Base-by-base conservation (phyloP, 35 echinoderm and acorn worm genomes). In the Apostichopus japonicus region DNA sequence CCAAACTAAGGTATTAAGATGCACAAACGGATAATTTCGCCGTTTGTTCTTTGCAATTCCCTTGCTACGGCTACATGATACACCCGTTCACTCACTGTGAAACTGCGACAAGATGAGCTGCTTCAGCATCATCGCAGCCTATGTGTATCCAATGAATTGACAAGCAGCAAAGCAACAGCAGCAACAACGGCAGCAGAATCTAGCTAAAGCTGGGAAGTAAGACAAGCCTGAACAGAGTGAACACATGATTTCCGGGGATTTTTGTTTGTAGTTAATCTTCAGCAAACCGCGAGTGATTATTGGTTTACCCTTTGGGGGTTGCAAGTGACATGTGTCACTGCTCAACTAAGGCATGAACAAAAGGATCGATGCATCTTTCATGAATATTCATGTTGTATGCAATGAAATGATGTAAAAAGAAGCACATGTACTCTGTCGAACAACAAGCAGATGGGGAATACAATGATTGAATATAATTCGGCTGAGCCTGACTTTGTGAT, bases 231-330 rank as follows among this genome's bases (percentile, higher is more conserved):
- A 84, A 84, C 55, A 84, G 56, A 84, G 54, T 24, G 81, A 84
- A 84, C 81, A 84, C 54, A 84, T 84, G 81, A 84, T 84, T 84
- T 84, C 81, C 81, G 81, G 81, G 81, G 54, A 13, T n/a, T 84
- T 84, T 84, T 84, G 81, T 84, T 59, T 84, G 81, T 84, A 84
- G 54, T 84, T 84, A 84, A 84, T 84, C 81, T 84, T 84, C 81
- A 57, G 81, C 54, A 84, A 84, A 84, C 81, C 81, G 81, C 81
- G 56, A 84, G 81, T 84, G 81, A 84, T 57, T 84, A 84, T 84
- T 84, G 81, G 81, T 84, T 84, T 84, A 84, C 81, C 81, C 81
- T 84, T 84, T 58, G 54, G 81, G 81, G 81, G 81, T 84, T 84
- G 53, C 81, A 59, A 57, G 81, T 84, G 81, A 84, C 81, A 84